Conservation (phyloP, 2,113 vertebrate species). For the Rhagologus leucostigma region DNA sequence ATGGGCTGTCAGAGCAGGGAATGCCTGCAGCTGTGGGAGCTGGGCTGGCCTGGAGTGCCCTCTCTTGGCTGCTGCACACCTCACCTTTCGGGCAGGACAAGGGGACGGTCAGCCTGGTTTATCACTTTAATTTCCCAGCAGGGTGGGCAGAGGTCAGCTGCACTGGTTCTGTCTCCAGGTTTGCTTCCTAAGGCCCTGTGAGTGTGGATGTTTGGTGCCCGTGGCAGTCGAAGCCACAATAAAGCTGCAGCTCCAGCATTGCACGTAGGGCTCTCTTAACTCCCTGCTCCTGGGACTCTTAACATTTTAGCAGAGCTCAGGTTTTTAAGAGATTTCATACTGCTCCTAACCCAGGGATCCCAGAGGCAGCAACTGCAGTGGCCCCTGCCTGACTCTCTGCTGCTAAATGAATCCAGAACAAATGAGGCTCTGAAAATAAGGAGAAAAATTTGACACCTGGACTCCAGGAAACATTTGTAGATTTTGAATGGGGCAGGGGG, state of each 20-base stretch:
- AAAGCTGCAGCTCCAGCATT: not conserved
- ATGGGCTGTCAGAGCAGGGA: not conserved
- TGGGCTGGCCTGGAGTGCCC: conserved; percentile 68
- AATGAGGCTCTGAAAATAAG: conserved; percentile 37
- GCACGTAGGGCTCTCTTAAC: not conserved
- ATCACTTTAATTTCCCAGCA: not conserved
- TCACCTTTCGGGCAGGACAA: not conserved
- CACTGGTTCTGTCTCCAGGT: rapidly evolving
- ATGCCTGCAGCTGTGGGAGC: not conserved
- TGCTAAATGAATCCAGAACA: conserved; percentile 50
- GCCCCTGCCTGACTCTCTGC: conserved; percentile 16
- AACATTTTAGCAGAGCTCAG: conserved; percentile 13
- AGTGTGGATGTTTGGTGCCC: not conserved
- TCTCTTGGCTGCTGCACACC: conserved; percentile 66
- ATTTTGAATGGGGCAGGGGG: conserved; percentile 3
- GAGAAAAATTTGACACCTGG: conserved; percentile 48
- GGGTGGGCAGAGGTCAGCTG: not conserved
- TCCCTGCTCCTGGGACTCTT: not conserved
- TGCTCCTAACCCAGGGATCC: not conserved
- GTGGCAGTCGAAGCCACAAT: rapidly evolving
- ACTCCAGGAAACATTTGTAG: conserved; percentile 36
- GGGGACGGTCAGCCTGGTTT: not conserved
- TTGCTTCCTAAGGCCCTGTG: not conserved
- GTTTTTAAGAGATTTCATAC: conserved; percentile 10
- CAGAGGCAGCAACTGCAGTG: conserved; percentile 17